These are phyloP conservation scores for Caenorhabditis virilis DNA, from an alignment of 2,888 invertebrate species.

Conservation along the genomic window DNA sequence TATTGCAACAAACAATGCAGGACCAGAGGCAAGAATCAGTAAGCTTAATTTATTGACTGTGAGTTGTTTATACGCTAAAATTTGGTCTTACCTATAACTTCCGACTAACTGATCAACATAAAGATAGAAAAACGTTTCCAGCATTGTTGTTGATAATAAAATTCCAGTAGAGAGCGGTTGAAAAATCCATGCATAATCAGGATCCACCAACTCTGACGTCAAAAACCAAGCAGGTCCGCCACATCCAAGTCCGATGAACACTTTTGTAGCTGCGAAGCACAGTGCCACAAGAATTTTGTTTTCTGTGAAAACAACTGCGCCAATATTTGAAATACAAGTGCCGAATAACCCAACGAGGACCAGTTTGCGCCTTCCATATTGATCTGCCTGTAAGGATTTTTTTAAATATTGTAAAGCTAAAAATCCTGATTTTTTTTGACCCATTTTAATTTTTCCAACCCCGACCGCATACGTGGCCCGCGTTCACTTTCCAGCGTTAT, in stretches of 20 bases:
- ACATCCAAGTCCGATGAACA: slow-evolving; percentile 61
- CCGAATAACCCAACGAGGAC: slow-evolving; percentile 61
- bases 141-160: slow-evolving; percentile 51
- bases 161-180: slow-evolving; percentile 64
- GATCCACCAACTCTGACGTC: slow-evolving; percentile 62
- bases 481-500: neutral
- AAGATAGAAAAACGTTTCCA: slow-evolving; percentile 60
- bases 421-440: slow-evolving; percentile 8
- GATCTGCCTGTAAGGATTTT: slow-evolving; percentile 53
- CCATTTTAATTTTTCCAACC: no score
- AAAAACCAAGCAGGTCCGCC: slow-evolving; percentile 68
- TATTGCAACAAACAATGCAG: slow-evolving; percentile 58
- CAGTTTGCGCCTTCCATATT: slow-evolving; percentile 57
- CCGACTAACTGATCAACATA: slow-evolving; percentile 51
- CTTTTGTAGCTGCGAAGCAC: slow-evolving; percentile 50
- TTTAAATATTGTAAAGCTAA: slow-evolving; percentile 6
- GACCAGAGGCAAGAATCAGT: slow-evolving; percentile 55
- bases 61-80: no score
- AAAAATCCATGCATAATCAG: slow-evolving; percentile 46
- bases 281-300: slow-evolving; percentile 38
- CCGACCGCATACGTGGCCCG: no score
- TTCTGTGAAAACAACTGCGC: slow-evolving; percentile 49
- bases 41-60: no score
- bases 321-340: slow-evolving; percentile 55
- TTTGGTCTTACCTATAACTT: slow-evolving; percentile 48